These are phyloP conservation scores for Mythimna ferrago DNA, from an alignment of 2,888 invertebrate genomes.

Conservation along the genomic window DNA sequence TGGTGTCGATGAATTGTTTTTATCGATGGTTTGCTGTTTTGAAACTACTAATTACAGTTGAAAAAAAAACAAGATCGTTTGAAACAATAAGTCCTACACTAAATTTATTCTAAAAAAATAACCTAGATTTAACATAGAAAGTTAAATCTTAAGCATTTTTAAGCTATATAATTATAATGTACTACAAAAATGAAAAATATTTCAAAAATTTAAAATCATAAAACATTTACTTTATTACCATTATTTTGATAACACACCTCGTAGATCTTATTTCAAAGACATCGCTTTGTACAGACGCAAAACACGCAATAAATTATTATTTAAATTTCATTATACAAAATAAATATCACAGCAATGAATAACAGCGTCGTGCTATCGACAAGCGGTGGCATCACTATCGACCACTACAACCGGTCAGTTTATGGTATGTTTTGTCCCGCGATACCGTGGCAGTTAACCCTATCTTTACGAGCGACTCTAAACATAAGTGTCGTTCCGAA, in stretches of 20 bases:
- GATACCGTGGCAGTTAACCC: slow-evolving; percentile 89
- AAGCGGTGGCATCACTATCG: slow-evolving; percentile 77
- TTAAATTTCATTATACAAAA: slow-evolving; percentile 55
- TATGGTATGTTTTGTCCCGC: slow-evolving; percentile 89
- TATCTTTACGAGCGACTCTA: slow-evolving; percentile 90
- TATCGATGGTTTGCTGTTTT: slow-evolving; percentile 41
- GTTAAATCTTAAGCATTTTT: too few species aligned
- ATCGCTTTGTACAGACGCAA: slow-evolving; percentile 44
- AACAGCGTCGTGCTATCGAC: slow-evolving; percentile 66
- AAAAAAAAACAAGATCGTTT: neutral
- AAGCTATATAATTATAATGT: too few species aligned
- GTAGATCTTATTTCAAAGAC: slow-evolving; percentile 54
- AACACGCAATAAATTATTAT: slow-evolving; percentile 62
- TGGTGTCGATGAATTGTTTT: slow-evolving; percentile 43
- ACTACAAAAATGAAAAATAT: slow-evolving; percentile 15
- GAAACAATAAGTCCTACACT: neutral
- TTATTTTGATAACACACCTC: slow-evolving; percentile 45
- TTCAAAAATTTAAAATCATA: slow-evolving; percentile 21
- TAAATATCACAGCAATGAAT: slow-evolving; percentile 57
- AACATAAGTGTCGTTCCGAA: slow-evolving; percentile 90
- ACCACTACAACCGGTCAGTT: slow-evolving; percentile 86
- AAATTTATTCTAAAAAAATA: neutral
- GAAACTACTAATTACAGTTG: neutral
- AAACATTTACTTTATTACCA: slow-evolving; percentile 27
- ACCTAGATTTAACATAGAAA: too few species aligned